A percentile compares a stretch with the other conserved stretches of the same genome.
These are phyloP conservation scores for Campopleginae sp. DNA, from an alignment of 2,888 invertebrate species.

Conservation along the genomic window DNA sequence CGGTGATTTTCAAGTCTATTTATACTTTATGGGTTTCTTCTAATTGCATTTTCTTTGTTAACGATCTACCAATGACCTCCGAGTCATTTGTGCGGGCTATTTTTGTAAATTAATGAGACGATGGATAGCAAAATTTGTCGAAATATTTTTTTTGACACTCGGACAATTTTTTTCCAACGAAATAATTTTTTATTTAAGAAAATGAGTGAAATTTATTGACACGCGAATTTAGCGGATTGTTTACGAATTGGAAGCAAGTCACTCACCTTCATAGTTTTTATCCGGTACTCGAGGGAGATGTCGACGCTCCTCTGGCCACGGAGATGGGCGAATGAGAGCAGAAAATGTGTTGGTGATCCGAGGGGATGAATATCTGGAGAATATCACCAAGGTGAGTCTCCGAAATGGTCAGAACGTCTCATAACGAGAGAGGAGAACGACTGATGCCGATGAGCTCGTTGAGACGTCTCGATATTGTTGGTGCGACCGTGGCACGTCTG, in stretches of 20 bases:
- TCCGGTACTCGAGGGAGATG: slow-evolving; percentile 21
- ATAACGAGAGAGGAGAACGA: slow-evolving; percentile 16
- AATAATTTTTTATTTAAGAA: not conserved
- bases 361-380: not conserved
- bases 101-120: not conserved
- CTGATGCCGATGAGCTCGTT: slow-evolving; percentile 1
- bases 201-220: not conserved
- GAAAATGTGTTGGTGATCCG: not conserved
- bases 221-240: not conserved
- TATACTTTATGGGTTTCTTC: not conserved
- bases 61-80: not conserved
- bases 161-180: not conserved
- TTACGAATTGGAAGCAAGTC: not conserved
- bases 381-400: slow-evolving; percentile 13
- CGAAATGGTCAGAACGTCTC: slow-evolving; percentile 11
- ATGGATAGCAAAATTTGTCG: not conserved
- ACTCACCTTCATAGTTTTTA: slow-evolving; percentile 46
- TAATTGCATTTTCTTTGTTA: not conserved
- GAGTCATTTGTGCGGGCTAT: not conserved
- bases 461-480: not conserved
- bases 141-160: not conserved
- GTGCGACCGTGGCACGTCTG: slow-evolving; percentile 31
- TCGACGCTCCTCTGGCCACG: slow-evolving; percentile 10
- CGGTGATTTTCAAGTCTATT: not conserved
- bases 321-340: not conserved